These are phyloP conservation scores for Seriola quinqueradiata DNA, from an alignment of 2,113 vertebrate species.

Conservation along the genomic window DNA sequence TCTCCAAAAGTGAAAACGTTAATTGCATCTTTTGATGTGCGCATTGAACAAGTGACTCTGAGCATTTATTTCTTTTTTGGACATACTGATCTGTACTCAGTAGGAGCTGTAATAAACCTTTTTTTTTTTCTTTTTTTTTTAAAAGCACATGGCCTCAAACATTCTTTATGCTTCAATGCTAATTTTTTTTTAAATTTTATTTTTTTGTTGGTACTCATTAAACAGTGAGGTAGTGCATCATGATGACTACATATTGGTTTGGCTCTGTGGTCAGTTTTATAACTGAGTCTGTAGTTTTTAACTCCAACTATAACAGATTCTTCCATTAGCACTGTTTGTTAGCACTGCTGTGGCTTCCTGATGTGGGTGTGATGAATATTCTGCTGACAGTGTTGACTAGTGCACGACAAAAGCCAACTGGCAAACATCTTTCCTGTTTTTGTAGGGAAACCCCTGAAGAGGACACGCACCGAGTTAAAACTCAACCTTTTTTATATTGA, in stretches of 20 bases:
- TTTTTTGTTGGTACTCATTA: background rate
- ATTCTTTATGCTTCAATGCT: background rate
- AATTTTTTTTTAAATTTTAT: background rate
- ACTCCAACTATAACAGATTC: background rate
- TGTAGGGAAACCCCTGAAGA: too few relatives aligned
- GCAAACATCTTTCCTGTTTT: too few relatives aligned
- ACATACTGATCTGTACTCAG: conserved; percentile 6
- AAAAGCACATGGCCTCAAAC: background rate
- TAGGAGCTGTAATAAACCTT: background rate
- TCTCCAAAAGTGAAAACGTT: conserved; percentile 11
- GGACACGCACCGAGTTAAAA: too few relatives aligned
- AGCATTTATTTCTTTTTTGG: background rate
- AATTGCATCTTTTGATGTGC: background rate
- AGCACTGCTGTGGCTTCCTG: background rate
- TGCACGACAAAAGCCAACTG: too few relatives aligned
- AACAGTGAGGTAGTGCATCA: background rate
- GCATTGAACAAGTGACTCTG: background rate
- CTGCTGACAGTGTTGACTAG: background rate
- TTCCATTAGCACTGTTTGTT: background rate
- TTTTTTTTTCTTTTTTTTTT: background rate
- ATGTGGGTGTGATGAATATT: conserved; percentile 12
- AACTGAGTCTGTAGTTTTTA: conserved; percentile 10
- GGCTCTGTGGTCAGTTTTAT: background rate
- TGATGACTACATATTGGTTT: background rate
- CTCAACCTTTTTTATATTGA: too few relatives aligned